A percentile compares a stretch with the other conserved stretches of the same genome.
Evolutionary conservation across 2,888 invertebrate species (phyloP).

Genomic region (Ennomos erosarius): DNA sequence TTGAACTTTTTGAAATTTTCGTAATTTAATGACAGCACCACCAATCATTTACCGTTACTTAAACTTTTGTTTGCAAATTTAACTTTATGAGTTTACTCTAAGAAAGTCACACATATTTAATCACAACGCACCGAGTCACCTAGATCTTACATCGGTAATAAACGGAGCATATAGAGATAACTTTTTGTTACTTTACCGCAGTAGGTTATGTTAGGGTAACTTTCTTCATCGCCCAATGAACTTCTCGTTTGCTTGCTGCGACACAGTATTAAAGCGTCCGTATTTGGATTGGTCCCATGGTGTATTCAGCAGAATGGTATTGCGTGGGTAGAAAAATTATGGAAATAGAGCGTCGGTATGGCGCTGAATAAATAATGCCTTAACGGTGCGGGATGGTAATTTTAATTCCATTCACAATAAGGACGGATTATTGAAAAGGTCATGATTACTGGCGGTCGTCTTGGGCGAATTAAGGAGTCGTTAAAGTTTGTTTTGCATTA

Average conservation of each 20-base stretch:
- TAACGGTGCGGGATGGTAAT: constrained; percentile 70
- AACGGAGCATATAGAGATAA: neutral
- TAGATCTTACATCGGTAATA: constrained; percentile 13
- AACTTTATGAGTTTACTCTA: constrained; percentile 56
- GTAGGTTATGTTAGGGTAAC: neutral
- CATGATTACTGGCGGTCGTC: constrained; percentile 37
- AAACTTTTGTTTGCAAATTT: constrained; percentile 50
- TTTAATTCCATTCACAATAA: constrained; percentile 64
- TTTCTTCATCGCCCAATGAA: neutral
- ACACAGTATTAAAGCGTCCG: constrained; percentile 31
- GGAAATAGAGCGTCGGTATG: constrained; percentile 70
- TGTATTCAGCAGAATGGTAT: constrained; percentile 61
- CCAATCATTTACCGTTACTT: constrained; percentile 43
- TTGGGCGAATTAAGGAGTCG: constrained; percentile 20
- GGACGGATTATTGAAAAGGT: constrained; percentile 51
- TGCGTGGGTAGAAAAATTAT: constrained; percentile 58
- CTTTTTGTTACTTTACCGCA: constrained; percentile 11
- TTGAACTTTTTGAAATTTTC: constrained; percentile 7
- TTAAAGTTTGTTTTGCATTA: no score
- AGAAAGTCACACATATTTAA: constrained; percentile 36
- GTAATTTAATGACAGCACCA: constrained; percentile 41
- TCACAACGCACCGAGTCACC: constrained; percentile 19
- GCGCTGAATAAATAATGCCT: constrained; percentile 68
- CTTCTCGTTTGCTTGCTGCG: neutral
- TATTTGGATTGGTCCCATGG: constrained; percentile 41